Conservation (phyloP, 2,797 vertebrate species). For the Muscicapa comitata region DNA sequence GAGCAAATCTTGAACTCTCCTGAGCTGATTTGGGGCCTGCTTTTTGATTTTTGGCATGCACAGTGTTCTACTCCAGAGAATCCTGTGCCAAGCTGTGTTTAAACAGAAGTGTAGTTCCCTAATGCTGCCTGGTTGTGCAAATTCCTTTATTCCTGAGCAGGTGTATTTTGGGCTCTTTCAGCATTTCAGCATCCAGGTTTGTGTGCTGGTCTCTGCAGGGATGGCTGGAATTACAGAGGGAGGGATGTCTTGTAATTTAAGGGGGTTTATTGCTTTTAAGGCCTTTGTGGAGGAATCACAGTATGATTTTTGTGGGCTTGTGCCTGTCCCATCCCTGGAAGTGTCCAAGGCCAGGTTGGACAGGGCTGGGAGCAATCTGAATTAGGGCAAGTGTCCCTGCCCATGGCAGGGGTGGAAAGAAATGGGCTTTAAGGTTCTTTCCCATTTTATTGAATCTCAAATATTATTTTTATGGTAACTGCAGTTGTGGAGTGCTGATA, state of each 20-base stretch:
- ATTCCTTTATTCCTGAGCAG: not conserved
- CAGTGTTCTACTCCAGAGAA: not conserved
- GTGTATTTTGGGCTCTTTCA: fast-evolving
- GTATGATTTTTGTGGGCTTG: not conserved
- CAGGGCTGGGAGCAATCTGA: fast-evolving
- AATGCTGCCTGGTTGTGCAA: not conserved
- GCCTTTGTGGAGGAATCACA: not conserved
- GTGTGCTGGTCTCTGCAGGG: not conserved
- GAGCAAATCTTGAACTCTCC: not conserved
- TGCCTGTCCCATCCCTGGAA: not conserved
- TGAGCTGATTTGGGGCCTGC: not conserved
- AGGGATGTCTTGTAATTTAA: not conserved
- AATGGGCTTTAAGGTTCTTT: not conserved
- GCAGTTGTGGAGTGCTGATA: fast-evolving
- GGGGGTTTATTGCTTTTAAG: not conserved
- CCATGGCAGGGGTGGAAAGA: not conserved
- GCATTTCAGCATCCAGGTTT: not conserved
- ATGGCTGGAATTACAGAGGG: fast-evolving
- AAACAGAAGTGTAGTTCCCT: too few relatives aligned
- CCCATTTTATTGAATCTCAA: not conserved
- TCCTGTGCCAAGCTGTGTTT: not conserved
- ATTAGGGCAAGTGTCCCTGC: not conserved
- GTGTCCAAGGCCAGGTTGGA: not conserved
- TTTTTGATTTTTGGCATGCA: not conserved
- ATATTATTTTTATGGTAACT: fast-evolving